Conservation (phyloP, 2,888 invertebrate species). For the Philereme transversata region DNA sequence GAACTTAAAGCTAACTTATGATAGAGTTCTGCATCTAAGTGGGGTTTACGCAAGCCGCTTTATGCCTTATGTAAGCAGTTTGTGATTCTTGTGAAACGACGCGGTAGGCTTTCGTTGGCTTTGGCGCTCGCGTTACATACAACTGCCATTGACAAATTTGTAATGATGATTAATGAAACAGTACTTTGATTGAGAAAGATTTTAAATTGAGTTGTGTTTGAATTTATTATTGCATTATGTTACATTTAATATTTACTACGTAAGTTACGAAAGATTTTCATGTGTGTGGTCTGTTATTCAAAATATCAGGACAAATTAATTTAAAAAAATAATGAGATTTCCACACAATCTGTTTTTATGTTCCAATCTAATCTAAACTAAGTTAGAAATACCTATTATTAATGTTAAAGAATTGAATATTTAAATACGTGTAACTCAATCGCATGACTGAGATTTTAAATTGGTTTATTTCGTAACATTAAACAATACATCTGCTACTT, state of each 20-base stretch:
- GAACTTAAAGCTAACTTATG: constrained; percentile 67
- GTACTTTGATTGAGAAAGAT: constrained; percentile 47
- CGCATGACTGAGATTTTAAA: too few relatives aligned
- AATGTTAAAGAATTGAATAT: too few relatives aligned
- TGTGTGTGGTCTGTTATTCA: constrained; percentile 5
- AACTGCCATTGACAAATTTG: constrained; percentile 58
- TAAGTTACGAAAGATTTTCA: constrained; percentile 5
- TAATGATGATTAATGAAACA: constrained; percentile 60
- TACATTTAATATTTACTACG: constrained; percentile 1
- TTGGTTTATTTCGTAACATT: too few relatives aligned
- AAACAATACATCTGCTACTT: too few relatives aligned
- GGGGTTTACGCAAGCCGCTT: constrained; percentile 70
- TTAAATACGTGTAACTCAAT: too few relatives aligned
- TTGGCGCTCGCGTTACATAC: constrained; percentile 53
- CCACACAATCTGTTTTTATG: too few relatives aligned
- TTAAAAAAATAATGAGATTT: too few relatives aligned
- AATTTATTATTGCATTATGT: constrained; percentile 12
- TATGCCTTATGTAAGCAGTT: constrained; percentile 74
- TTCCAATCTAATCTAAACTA: constrained; percentile 40
- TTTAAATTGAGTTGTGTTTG: constrained; percentile 28
- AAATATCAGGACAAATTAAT: too few relatives aligned
- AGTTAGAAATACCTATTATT: too few relatives aligned
- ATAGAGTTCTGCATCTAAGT: constrained; percentile 67
- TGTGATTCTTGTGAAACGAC: constrained; percentile 73
- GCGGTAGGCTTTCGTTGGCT: constrained; percentile 63